phyloP scores from a whole-genome alignment of 2,113 vertebrate species.

The Serinus canaria region DNA sequence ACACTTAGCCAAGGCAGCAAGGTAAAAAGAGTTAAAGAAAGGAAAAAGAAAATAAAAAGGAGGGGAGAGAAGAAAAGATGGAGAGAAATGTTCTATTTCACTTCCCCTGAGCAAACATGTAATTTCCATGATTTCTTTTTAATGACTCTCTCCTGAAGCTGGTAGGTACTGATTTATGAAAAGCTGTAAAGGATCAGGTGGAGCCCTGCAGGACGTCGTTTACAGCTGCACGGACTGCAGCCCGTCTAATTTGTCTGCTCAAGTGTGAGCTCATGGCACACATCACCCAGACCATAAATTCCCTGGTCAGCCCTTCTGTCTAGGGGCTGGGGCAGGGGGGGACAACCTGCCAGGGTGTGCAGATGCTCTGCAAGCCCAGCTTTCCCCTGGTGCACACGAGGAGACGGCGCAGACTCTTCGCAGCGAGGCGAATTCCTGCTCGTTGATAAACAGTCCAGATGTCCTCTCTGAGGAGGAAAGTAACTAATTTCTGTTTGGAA shows the following conservation, averaged over 20 bases:
- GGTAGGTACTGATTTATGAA: slow-evolving; percentile 91
- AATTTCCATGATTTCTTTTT: slow-evolving; percentile 99
- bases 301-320: slow-evolving; percentile 71
- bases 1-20: not conserved
- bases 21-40: not conserved
- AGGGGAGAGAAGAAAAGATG: not conserved
- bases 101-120: slow-evolving; percentile 91
- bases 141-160: slow-evolving; percentile 84
- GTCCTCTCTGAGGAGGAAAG: slow-evolving; percentile 80
- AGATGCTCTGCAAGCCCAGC: slow-evolving; percentile 74
- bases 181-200: slow-evolving; percentile 84
- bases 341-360: slow-evolving; percentile 42
- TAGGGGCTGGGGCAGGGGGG: slow-evolving; percentile 69
- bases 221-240: slow-evolving; percentile 87
- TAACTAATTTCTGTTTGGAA: slow-evolving; percentile 73
- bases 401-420: slow-evolving; percentile 76
- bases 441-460: slow-evolving; percentile 88
- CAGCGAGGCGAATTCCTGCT: slow-evolving; percentile 80
- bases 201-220: slow-evolving; percentile 83
- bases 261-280: slow-evolving; percentile 85
- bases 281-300: slow-evolving; percentile 80
- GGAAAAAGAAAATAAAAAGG: not conserved
- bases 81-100: slow-evolving; percentile 66
- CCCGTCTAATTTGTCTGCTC: slow-evolving; percentile 92
- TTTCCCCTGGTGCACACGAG: slow-evolving; percentile 67